Percentiles rank a stretch among this genome's conserved stretches.
These are phyloP conservation scores for Hucho hucho DNA, from an alignment of 2,113 vertebrate species.

Conservation along the genomic window DNA sequence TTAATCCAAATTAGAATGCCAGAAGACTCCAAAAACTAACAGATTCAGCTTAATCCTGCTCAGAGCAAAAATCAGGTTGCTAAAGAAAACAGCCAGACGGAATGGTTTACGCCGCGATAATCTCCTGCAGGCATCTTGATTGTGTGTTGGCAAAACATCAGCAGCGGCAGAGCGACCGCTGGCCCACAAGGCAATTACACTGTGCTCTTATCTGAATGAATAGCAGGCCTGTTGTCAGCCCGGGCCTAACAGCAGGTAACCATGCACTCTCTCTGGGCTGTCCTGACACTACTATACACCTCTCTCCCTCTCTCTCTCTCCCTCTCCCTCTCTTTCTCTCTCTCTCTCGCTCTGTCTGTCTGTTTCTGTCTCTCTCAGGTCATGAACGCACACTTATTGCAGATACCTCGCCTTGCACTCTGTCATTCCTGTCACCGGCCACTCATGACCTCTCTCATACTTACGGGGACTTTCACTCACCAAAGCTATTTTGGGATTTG, in stretches of 20 bases:
- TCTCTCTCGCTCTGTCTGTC: not conserved
- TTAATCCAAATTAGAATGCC: constrained; percentile 7
- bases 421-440: no score
- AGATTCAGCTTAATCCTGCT: not conserved
- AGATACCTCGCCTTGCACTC: no score
- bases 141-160: constrained; percentile 66
- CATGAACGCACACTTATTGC: no score
- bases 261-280: not conserved
- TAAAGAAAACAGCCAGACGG: constrained; percentile 30
- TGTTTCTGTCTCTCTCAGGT: not conserved
- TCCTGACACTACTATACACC: no score
- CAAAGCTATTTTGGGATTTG: no score
- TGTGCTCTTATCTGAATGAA: constrained; percentile 55
- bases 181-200: constrained; percentile 38
- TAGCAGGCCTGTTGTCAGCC: constrained; percentile 33
- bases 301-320: no score
- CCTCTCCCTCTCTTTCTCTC: no score
- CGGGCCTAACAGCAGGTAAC: not conserved
- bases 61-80: not conserved
- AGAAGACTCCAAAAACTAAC: not conserved
- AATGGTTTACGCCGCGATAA: constrained; percentile 64
- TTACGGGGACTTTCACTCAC: not conserved
- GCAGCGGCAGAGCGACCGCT: constrained; percentile 46
- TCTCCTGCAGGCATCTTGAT: constrained; percentile 67
- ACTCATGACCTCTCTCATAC: not conserved